A percentile compares a stretch with the other conserved stretches of the same genome.
Conservation (phyloP, 1,140 invertebrate species). For the Chironomus tepperi region DNA sequence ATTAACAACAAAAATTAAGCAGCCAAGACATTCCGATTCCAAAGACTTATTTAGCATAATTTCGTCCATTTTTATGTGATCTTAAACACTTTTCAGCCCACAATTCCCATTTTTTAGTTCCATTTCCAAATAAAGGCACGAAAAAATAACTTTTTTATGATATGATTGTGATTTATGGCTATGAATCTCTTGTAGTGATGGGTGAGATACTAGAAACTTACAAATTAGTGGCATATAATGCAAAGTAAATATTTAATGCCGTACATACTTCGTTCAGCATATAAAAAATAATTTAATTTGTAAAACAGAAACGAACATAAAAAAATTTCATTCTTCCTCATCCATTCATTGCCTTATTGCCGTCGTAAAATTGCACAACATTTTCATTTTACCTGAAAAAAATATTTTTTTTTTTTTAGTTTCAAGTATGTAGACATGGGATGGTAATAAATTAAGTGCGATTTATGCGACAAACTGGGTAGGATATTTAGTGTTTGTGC, state of each 20-base stretch:
- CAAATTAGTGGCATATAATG: background rate
- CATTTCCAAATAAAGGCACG: background rate
- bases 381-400: slow-evolving; percentile 5
- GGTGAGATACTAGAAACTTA: background rate
- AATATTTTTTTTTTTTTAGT: too few relatives aligned
- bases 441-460: slow-evolving; percentile 2
- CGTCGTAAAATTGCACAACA: slow-evolving; percentile 20
- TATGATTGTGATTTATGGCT: slow-evolving; percentile 1
- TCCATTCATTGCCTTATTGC: background rate
- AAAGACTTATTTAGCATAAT: too few relatives aligned
- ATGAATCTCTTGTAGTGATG: background rate
- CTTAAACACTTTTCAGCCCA: too few relatives aligned
- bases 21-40: too few relatives aligned
- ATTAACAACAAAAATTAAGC: too few relatives aligned
- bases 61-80: too few relatives aligned
- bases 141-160: background rate
- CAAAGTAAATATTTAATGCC: background rate
- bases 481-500: background rate
- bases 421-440: slow-evolving; percentile 11
- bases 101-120: background rate
- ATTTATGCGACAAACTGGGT: background rate
- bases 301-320: background rate
- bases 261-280: background rate
- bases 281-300: too few relatives aligned
- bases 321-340: background rate